Base-by-base conservation (phyloP, 2,113 vertebrate genomes). In the Bos javanicus region DNA sequence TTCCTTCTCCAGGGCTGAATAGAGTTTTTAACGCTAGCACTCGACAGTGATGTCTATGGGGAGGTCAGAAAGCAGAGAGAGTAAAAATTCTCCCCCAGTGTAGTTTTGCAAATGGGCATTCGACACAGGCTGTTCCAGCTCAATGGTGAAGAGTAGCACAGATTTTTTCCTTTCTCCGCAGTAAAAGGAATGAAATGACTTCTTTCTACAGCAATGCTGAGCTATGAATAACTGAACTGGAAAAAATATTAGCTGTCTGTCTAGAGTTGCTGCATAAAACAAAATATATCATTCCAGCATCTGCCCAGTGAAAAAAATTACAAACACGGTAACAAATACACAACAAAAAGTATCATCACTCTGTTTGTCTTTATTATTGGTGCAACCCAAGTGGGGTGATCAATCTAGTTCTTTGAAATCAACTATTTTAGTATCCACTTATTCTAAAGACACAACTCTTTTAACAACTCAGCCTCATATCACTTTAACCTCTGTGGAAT, bases 151-250 rank as follows among this genome's bases (percentile, higher is more conserved):
- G 21, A 91, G 86, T 5, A 71, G 26, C 54, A 74, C 36, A 71
- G 57, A 95, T 57, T 92, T 87, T 67, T 94, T 93, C 67, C 84
- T 88, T 95, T 91, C 90, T 97, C 95, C 62, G 26, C 50, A 95
- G 36, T 94, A 74, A 84, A 95, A 92, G 83, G 48, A 97, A 92
- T 19, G 67, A 87, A 94, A 96, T 88, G 15, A 94, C 93, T 97
- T 94, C 95, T 97, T 96, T 93, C 80, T 81, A 76, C 2, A 86
- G 62, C 78, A 95, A 25, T 88, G 48, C 82, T 80, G 64, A 97
- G 62, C 90, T 88, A 95, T 92, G 97, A 97, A 96, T 97, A 98
- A 96, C 96, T 95, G 83, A 97, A 91, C 87, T 98, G 84, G 94
- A 81, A 96, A 96, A 97, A 95, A 97, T 90, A 98, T 95, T 93